Evolutionary conservation across 2,888 invertebrate species (phyloP).

Genomic region (Netelia melanura): DNA sequence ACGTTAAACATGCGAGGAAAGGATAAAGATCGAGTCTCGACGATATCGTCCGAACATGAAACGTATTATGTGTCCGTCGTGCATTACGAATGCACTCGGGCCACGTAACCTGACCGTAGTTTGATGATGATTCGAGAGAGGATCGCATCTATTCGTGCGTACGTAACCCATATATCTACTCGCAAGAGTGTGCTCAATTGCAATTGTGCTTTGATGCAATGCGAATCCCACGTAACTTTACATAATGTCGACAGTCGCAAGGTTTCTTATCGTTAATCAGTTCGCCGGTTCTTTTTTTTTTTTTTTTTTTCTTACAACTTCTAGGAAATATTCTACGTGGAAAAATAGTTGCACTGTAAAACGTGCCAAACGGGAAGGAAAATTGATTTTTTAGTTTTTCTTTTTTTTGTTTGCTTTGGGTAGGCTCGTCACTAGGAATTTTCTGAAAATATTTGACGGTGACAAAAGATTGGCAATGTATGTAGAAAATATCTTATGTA

Average conservation of each 20-base stretch:
- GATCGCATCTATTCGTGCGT: slow-evolving; percentile 22
- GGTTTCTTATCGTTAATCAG: slow-evolving; percentile 34
- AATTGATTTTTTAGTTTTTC: no score
- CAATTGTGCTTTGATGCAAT: slow-evolving; percentile 52
- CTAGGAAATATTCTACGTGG: not conserved
- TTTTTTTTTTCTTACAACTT: not conserved
- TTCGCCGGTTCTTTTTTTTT: slow-evolving; percentile 1
- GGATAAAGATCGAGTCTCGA: slow-evolving; percentile 46
- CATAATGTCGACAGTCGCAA: slow-evolving; percentile 46
- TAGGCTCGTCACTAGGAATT: no score
- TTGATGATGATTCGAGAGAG: slow-evolving; percentile 35
- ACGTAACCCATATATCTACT: slow-evolving; percentile 34
- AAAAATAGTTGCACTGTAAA: not conserved
- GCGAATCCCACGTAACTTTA: slow-evolving; percentile 55
- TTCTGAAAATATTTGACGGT: no score
- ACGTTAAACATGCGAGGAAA: slow-evolving; percentile 31
- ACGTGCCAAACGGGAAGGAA: no score
- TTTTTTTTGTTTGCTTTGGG: no score
- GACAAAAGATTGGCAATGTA: no score
- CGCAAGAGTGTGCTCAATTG: slow-evolving; percentile 46
- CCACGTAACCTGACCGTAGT: slow-evolving; percentile 56
- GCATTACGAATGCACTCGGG: slow-evolving; percentile 44
- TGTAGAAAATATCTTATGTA: not conserved
- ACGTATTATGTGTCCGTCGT: slow-evolving; percentile 43
- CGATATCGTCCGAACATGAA: slow-evolving; percentile 42